Evolutionary conservation across 1,140 invertebrate genomes (phyloP).

Genomic region (Artemia franciscana): DNA sequence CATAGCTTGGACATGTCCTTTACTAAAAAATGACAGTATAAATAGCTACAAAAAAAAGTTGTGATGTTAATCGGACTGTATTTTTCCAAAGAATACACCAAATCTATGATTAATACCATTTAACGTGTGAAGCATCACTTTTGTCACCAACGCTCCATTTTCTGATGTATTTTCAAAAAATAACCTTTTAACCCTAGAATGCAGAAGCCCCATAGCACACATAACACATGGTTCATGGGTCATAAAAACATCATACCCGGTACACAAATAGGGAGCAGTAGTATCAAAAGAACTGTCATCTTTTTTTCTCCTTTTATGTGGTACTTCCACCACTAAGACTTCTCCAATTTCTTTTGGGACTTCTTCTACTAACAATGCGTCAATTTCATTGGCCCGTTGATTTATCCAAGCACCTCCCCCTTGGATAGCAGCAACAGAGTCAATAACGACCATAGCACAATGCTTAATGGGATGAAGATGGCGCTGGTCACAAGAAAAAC

Average conservation of each 20-base stretch:
- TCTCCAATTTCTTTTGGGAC: neutral
- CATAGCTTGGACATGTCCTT: too few relatives aligned
- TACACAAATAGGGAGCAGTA: conserved; percentile 46
- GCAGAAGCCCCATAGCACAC: conserved; percentile 81
- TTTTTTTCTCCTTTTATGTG: neutral
- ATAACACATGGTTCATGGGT: conserved; percentile 70
- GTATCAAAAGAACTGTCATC: neutral
- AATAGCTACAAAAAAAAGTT: too few relatives aligned
- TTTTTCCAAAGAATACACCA: conserved; percentile 37
- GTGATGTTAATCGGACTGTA: neutral
- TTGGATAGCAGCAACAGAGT: conserved; percentile 55
- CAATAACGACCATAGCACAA: conserved; percentile 57
- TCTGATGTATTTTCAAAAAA: conserved; percentile 41
- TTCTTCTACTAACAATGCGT: neutral
- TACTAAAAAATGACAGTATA: too few relatives aligned
- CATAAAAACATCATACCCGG: conserved; percentile 62
- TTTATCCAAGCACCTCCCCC: conserved; percentile 46
- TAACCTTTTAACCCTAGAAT: conserved; percentile 53
- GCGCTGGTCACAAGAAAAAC: conserved; percentile 34
- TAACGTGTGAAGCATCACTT: conserved; percentile 46
- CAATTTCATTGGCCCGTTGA: neutral
- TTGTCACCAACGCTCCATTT: conserved; percentile 40
- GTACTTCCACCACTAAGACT: neutral
- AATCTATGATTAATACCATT: conserved; percentile 72
- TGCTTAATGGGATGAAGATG: conserved; percentile 49